These are phyloP conservation scores for Cassiopea andromeda DNA, from an alignment of 30 jellyfish, hydroid and myxozoan genomes.

Conservation along the genomic window DNA sequence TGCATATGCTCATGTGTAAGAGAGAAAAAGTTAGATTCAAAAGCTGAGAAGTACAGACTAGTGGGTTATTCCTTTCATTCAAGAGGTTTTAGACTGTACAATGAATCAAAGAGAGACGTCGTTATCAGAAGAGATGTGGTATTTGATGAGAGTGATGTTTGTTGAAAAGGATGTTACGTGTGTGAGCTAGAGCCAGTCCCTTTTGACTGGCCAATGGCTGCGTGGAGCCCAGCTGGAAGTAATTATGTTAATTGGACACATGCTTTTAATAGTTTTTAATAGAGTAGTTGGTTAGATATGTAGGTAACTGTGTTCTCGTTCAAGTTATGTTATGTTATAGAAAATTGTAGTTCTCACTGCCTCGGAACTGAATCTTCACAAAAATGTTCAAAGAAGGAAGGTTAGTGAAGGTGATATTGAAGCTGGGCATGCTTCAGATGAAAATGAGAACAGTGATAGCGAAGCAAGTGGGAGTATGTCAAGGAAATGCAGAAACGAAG, in stretches of 20 bases:
- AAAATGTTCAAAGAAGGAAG: not conserved
- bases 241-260: not conserved
- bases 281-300: not conserved
- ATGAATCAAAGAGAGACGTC: not conserved
- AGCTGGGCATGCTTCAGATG: not conserved
- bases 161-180: not conserved
- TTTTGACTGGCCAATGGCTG: not conserved
- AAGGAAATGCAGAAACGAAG: not conserved
- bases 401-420: too few species aligned
- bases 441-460: not conserved
- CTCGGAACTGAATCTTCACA: conserved; percentile 6
- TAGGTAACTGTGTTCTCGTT: not conserved
- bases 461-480: not conserved
- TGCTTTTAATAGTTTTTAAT: not conserved
- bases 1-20: not conserved
- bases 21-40: not conserved
- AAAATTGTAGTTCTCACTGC: not conserved
- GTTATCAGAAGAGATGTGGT: not conserved
- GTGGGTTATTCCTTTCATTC: not conserved
- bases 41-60: not conserved
- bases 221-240: not conserved
- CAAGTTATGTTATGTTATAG: not conserved
- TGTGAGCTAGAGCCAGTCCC: not conserved
- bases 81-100: not conserved
- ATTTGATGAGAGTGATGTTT: not conserved